Evolutionary conservation across 92 coral and sea anemone genomes (phyloP).

Genomic region (Epizoanthus fatuus): DNA sequence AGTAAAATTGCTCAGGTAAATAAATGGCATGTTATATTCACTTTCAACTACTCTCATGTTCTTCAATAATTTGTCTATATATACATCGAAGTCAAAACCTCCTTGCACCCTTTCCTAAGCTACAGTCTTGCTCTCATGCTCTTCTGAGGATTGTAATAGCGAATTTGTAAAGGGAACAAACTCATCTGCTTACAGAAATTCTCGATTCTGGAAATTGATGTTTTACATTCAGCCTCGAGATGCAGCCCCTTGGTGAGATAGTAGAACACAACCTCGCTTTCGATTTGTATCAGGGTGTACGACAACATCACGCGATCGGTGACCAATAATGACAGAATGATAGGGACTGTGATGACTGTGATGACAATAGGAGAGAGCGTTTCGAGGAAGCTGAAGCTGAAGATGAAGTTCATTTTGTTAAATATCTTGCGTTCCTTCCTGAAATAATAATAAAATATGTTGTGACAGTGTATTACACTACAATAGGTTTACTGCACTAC

Average conservation of each 20-base stretch:
- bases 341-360: background rate
- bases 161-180: too few species aligned
- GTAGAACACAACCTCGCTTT: background rate
- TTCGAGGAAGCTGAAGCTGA: slow-evolving; percentile 19
- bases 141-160: background rate
- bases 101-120: background rate
- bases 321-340: background rate
- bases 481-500: too few species aligned
- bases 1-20: too few species aligned
- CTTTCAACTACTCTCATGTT: too few species aligned
- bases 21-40: too few species aligned
- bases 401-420: slow-evolving; percentile 18
- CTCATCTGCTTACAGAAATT: background rate
- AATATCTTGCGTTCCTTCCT: slow-evolving; percentile 11
- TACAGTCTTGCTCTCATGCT: background rate
- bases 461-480: background rate
- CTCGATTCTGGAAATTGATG: background rate
- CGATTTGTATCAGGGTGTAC: background rate
- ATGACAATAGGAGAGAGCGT: background rate
- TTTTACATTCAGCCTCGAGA: slow-evolving; percentile 16
- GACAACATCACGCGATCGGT: background rate
- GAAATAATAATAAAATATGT: background rate
- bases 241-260: slow-evolving; percentile 1
- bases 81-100: background rate
- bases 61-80: too few species aligned